Conservation (phyloP, 2,888 invertebrate species). For the Phragmatobia fuliginosa region DNA sequence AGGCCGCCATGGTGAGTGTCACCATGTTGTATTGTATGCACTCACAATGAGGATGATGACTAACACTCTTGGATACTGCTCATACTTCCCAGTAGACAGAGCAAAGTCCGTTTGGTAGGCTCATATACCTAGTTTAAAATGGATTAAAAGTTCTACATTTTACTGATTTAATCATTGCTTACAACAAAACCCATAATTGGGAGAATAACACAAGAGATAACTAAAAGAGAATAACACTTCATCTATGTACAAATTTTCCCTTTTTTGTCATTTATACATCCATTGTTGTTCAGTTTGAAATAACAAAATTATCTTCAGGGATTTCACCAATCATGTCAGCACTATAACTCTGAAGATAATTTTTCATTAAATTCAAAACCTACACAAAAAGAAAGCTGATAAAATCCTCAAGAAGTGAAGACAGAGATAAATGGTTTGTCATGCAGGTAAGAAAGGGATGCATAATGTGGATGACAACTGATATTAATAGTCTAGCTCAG, state of each 20-base stretch:
- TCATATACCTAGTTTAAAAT: too few species aligned
- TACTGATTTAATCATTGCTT: too few species aligned
- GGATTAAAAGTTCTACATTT: too few species aligned
- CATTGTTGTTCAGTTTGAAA: constrained; percentile 29
- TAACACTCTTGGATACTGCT: too few species aligned
- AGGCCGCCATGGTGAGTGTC: too few species aligned
- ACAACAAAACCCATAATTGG: too few species aligned
- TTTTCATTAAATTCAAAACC: constrained; percentile 32
- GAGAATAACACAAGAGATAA: not conserved
- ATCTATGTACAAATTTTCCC: constrained; percentile 23
- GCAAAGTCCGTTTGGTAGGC: too few species aligned
- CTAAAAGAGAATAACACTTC: constrained; percentile 27
- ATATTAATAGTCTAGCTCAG: constrained; percentile 28
- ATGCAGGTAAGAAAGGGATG: constrained; percentile 17
- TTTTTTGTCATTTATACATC: constrained; percentile 13
- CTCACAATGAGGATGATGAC: too few species aligned
- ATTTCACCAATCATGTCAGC: constrained; percentile 8
- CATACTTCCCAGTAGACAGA: too few species aligned
- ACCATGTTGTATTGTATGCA: too few species aligned
- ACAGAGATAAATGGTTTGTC: constrained; percentile 3
- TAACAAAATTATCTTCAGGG: constrained; percentile 9
- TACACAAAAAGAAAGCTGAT: constrained; percentile 7
- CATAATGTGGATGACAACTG: constrained; percentile 26
- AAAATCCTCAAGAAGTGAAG: constrained; percentile 18
- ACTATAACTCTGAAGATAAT: constrained; percentile 19